phyloP scores from a whole-genome alignment of 1,140 invertebrate genomes.

The Cherax quadricarinatus region DNA sequence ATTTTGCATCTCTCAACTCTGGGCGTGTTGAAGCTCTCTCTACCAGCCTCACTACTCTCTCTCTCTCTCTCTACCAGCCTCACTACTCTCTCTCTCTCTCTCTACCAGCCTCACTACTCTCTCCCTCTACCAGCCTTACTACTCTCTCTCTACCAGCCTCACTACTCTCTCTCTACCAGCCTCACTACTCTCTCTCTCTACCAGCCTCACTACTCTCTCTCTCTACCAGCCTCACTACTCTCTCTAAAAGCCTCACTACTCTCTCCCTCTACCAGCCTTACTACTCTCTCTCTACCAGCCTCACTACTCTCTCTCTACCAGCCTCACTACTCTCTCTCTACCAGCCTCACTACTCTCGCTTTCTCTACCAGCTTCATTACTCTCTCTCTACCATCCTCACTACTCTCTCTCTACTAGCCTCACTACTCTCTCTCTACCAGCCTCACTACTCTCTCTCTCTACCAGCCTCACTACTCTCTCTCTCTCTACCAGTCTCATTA shows the following conservation, averaged over 20 bases:
- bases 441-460: no score
- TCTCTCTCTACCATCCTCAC: neutral
- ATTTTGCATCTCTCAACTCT: constrained; percentile 65
- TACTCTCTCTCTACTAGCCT: neutral
- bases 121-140: neutral
- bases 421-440: neutral
- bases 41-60: neutral
- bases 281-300: neutral
- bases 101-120: neutral
- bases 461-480: no score
- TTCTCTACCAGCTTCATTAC: neutral
- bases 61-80: neutral
- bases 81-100: neutral
- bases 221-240: neutral
- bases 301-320: neutral
- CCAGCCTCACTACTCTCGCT: neutral
- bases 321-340: neutral
- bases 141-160: neutral
- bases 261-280: neutral
- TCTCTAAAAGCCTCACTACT: neutral
- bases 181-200: neutral
- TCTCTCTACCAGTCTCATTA: no score
- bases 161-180: neutral
- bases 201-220: neutral
- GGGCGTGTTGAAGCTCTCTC: constrained; percentile 32